A percentile compares a stretch with the other conserved stretches of the same genome.
Evolutionary conservation across 2,113 vertebrate genomes (phyloP).

Genomic region (Numenius arquata): DNA sequence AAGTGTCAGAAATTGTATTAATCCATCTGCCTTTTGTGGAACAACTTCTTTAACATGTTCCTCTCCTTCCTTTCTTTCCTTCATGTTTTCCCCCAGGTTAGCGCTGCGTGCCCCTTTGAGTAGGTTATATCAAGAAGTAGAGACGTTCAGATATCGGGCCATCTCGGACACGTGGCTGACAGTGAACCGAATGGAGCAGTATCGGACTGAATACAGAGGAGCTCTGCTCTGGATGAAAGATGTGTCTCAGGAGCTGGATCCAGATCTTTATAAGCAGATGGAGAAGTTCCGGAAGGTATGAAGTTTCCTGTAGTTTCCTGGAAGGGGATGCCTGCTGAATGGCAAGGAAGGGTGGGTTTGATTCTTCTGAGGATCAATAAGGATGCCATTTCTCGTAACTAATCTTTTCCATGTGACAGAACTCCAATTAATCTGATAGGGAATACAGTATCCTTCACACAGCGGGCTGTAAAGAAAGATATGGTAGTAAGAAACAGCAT

Average conservation of each 20-base stretch:
- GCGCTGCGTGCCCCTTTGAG: conserved; percentile 87
- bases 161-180: conserved; percentile 98
- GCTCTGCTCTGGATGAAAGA: conserved; percentile 99
- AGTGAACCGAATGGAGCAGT: conserved; percentile 95
- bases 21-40: not conserved
- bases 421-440: conserved; percentile 40
- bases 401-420: conserved; percentile 47
- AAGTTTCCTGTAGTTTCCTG: not conserved
- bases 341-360: conserved; percentile 15
- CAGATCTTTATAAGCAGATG: conserved; percentile 96
- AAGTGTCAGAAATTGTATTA: not conserved
- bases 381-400: conserved; percentile 39
- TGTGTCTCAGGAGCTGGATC: conserved; percentile 96
- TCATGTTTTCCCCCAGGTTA: conserved; percentile 68
- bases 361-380: conserved; percentile 17
- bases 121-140: conserved; percentile 94
- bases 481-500: conserved; percentile 28
- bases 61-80: not conserved
- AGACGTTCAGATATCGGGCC: conserved; percentile 93
- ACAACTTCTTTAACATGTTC: not conserved
- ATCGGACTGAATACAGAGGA: conserved; percentile 91
- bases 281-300: conserved; percentile 97
- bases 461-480: not conserved
- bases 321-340: not conserved
- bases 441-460: conserved; percentile 13